These are phyloP conservation scores for Ectropis grisescens DNA, from an alignment of 1,140 invertebrate genomes.

Conservation along the genomic window DNA sequence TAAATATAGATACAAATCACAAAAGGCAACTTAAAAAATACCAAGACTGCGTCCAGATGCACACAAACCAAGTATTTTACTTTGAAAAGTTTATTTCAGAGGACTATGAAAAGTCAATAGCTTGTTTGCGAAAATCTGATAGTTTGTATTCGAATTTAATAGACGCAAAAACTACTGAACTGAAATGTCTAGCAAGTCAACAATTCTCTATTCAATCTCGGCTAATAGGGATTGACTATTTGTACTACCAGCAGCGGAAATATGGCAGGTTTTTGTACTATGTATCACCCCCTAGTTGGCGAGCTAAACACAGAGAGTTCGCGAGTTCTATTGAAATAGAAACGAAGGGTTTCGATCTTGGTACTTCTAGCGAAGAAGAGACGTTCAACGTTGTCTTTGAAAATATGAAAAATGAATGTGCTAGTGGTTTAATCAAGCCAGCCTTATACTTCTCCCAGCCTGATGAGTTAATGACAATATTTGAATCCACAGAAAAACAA, in stretches of 20 bases:
- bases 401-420: constrained; percentile 63
- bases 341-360: constrained; percentile 50
- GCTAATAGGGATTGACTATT: constrained; percentile 72
- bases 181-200: constrained; percentile 53
- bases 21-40: constrained; percentile 65
- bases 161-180: constrained; percentile 44
- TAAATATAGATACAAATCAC: constrained; percentile 70
- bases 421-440: constrained; percentile 42
- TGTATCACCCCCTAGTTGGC: constrained; percentile 72
- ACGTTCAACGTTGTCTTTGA: constrained; percentile 62
- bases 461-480: constrained; percentile 68
- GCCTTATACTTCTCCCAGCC: constrained; percentile 72
- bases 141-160: constrained; percentile 49
- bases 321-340: constrained; percentile 52
- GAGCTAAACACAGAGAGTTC: constrained; percentile 53
- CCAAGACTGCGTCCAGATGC: constrained; percentile 53
- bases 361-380: constrained; percentile 35
- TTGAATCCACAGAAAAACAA: constrained; percentile 72
- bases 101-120: constrained; percentile 73
- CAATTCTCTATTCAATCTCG: constrained; percentile 63
- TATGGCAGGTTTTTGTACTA: constrained; percentile 77
- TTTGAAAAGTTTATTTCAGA: constrained; percentile 73
- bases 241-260: constrained; percentile 72
- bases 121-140: constrained; percentile 60
- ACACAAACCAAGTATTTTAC: constrained; percentile 56